Percentiles rank a stretch among this genome's conserved stretches.
These are phyloP conservation scores for Sitobion miscanthi DNA, from an alignment of 1,140 invertebrate species.

Conservation along the genomic window DNA sequence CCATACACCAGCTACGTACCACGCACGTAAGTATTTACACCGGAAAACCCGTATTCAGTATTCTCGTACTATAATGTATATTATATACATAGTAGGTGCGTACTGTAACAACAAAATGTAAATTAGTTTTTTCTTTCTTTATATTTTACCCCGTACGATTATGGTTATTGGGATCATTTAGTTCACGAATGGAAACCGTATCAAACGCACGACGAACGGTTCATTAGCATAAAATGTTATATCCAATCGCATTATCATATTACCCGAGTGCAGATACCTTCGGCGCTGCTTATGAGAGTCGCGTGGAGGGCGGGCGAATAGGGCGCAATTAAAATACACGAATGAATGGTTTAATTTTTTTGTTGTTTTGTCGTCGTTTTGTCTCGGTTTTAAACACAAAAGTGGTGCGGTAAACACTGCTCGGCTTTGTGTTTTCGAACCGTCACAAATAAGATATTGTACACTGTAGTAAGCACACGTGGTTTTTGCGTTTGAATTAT, in stretches of 20 bases:
- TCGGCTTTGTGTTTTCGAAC: not conserved
- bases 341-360: not conserved
- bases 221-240: slow-evolving; percentile 32
- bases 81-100: not conserved
- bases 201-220: not conserved
- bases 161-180: slow-evolving; percentile 22
- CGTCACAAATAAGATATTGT: not conserved
- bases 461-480: not conserved
- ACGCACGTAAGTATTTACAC: not conserved
- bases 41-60: not conserved
- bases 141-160: not conserved
- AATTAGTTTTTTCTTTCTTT: not conserved
- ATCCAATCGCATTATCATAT: slow-evolving; percentile 41
- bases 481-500: not conserved
- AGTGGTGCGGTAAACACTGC: not conserved
- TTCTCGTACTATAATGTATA: not conserved
- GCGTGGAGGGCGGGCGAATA: not conserved
- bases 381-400: not conserved
- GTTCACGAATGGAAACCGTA: slow-evolving; percentile 32
- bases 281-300: not conserved
- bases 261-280: not conserved
- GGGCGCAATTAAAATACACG: slow-evolving; percentile 12
- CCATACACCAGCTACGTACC: not conserved
- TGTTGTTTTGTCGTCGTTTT: not conserved
- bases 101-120: not conserved